Conservation (phyloP, 2,888 invertebrate genomes). For the Ametastegia equiseti region DNA sequence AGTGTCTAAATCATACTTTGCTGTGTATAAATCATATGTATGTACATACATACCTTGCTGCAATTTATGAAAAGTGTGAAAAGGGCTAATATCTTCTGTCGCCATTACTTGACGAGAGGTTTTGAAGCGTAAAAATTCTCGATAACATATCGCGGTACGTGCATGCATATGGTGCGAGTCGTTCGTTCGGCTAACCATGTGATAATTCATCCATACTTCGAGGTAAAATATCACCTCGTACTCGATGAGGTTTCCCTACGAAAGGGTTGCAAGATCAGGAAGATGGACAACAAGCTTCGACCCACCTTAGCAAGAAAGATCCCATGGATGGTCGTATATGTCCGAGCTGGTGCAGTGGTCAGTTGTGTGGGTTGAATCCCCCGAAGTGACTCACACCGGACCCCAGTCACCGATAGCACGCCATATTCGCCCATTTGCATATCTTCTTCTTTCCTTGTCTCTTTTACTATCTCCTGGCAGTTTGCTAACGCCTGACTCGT, state of each 20-base stretch:
- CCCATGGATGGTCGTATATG: slow-evolving; percentile 30
- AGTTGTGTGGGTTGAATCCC: slow-evolving; percentile 31
- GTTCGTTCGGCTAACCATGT: neutral
- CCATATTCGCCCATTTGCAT: slow-evolving; percentile 62
- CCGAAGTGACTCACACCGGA: slow-evolving; percentile 57
- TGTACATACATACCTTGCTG: neutral
- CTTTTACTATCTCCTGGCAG: slow-evolving; percentile 16
- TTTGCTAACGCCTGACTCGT: slow-evolving; percentile 8
- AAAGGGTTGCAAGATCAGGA: neutral
- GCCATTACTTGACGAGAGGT: neutral
- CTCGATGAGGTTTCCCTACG: neutral
- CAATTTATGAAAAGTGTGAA: neutral
- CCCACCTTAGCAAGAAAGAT: slow-evolving; percentile 27
- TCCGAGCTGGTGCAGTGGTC: slow-evolving; percentile 38
- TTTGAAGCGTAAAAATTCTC: neutral
- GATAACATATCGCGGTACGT: neutral
- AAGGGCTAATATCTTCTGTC: slow-evolving; percentile 10
- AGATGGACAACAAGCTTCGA: neutral
- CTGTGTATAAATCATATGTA: neutral
- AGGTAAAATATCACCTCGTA: neutral
- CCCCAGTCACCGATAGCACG: slow-evolving; percentile 55
- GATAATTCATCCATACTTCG: slow-evolving; percentile 5
- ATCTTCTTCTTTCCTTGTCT: slow-evolving; percentile 48
- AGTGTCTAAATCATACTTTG: neutral
- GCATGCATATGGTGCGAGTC: neutral